Evolutionary conservation across 1,140 invertebrate genomes (phyloP), one percentile per base, ranked within the genome.

Genomic region (Lucilia cuprina): DNA sequence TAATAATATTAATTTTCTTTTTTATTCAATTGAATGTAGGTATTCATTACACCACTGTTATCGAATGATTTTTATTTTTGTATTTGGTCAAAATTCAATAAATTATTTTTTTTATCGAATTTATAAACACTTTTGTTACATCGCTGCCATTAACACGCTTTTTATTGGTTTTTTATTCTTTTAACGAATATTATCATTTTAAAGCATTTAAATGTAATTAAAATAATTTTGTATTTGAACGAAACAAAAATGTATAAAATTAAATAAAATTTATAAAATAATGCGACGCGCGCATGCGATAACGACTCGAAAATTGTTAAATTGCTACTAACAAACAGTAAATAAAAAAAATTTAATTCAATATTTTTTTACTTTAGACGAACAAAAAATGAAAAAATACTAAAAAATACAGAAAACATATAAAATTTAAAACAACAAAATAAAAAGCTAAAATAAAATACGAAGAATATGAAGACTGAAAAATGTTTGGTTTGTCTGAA

Each of bases 221-320:
- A 35, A 41, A 21, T 49, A 82, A 50, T 70, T 70, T 21, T 70
- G 65, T 70, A 21, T n/a, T 5, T 74, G 14, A 47, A 19, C 35
- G 49, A 65, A 55, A 35, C 21, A 2, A 82, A 41, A n/a, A 74
- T 12, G 21, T 34, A 65, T 14, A 47, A 41, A 34, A 78, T 13
- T 41, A 78, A 78, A 50, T 49, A 49, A 80, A 80, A 21, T 49
- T 49, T 70, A 19, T 83, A 83, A 83, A 83, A 50, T 14, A 70
- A 75, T 30, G 83, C 83, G 83, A 77, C 85, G 82, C 88, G 88
- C 89, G 89, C 89, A 89, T 89, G 89, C 89, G 89, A 90, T 90
- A 90, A 90, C 88, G 88, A 90, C 89, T 89, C 88, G 88, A 86
- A 90, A 90, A 90, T 90, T 89, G 89, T 90, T 90, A 90, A 88